Conservation (phyloP, 2,113 vertebrate genomes). For the Cathartes aura region DNA sequence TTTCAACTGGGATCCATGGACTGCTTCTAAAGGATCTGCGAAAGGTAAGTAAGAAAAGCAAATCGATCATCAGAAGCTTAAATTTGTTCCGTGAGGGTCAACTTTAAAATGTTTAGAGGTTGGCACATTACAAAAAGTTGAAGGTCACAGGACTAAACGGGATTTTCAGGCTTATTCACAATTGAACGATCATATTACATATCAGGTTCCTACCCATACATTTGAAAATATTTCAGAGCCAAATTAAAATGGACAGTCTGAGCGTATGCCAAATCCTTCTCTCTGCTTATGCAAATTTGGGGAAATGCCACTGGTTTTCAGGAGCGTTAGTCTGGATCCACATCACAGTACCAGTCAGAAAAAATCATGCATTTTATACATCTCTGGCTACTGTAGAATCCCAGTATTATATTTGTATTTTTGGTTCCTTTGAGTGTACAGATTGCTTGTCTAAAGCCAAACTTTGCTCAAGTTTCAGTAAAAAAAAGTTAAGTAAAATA, state of each 20-base stretch:
- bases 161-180: neutral
- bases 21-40: neutral
- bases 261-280: neutral
- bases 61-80: neutral
- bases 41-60: constrained; percentile 36
- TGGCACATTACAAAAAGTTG: neutral
- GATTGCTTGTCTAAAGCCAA: constrained; percentile 11
- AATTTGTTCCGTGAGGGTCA: neutral
- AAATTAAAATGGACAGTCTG: neutral
- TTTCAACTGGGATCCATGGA: neutral
- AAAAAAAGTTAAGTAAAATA: constrained; percentile 12
- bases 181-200: neutral
- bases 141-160: neutral
- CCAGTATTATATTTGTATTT: neutral
- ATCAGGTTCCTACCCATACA: neutral
- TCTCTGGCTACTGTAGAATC: neutral
- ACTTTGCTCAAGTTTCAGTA: neutral
- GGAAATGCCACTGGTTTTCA: neutral
- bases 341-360: neutral
- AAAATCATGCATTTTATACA: neutral
- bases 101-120: neutral
- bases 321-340: neutral
- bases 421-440: neutral
- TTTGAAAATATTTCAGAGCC: constrained; percentile 15
- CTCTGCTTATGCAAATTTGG: neutral